Evolutionary conservation across 2,797 vertebrate genomes (phyloP).

Genomic region (Sternotherus odoratus): DNA sequence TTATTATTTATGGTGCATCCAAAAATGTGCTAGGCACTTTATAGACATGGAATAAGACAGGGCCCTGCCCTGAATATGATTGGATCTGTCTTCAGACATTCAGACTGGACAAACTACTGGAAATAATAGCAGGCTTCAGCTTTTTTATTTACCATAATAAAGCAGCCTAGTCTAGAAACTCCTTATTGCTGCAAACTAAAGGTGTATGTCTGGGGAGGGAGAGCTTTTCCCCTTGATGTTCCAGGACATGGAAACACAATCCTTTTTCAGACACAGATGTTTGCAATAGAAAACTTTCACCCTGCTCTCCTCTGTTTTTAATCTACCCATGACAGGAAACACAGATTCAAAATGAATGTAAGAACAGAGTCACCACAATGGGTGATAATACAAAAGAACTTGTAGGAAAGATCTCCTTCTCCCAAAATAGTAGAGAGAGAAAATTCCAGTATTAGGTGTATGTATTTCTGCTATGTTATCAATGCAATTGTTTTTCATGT

Average conservation of each 20-base stretch:
- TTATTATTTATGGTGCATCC: neutral
- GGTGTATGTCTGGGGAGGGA: slow-evolving; percentile 80
- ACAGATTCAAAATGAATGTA: slow-evolving; percentile 80
- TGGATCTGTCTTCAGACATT: slow-evolving; percentile 59
- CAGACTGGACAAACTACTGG: slow-evolving; percentile 51
- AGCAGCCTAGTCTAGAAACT: slow-evolving; percentile 71
- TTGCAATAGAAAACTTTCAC: slow-evolving; percentile 84
- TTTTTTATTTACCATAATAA: slow-evolving; percentile 77
- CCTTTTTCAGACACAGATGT: slow-evolving; percentile 83
- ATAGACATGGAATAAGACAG: neutral
- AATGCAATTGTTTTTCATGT: neutral
- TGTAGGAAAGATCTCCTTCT: slow-evolving; percentile 62
- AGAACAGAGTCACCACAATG: slow-evolving; percentile 76
- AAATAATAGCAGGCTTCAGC: slow-evolving; percentile 70
- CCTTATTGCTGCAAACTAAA: slow-evolving; percentile 76
- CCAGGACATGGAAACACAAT: slow-evolving; percentile 80
- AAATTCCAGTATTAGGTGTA: slow-evolving; percentile 51
- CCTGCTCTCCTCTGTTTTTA: slow-evolving; percentile 82
- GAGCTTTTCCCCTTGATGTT: slow-evolving; percentile 82
- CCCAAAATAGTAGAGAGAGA: slow-evolving; percentile 16
- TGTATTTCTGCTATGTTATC: slow-evolving; percentile 46
- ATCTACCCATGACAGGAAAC: slow-evolving; percentile 82
- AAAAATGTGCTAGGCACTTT: slow-evolving; percentile 10
- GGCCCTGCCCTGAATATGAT: neutral
- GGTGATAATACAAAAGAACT: slow-evolving; percentile 81